A percentile compares a stretch with the other conserved stretches of the same genome.
Evolutionary conservation across 2,797 vertebrate species (phyloP).

Genomic region (Karalla daura): DNA sequence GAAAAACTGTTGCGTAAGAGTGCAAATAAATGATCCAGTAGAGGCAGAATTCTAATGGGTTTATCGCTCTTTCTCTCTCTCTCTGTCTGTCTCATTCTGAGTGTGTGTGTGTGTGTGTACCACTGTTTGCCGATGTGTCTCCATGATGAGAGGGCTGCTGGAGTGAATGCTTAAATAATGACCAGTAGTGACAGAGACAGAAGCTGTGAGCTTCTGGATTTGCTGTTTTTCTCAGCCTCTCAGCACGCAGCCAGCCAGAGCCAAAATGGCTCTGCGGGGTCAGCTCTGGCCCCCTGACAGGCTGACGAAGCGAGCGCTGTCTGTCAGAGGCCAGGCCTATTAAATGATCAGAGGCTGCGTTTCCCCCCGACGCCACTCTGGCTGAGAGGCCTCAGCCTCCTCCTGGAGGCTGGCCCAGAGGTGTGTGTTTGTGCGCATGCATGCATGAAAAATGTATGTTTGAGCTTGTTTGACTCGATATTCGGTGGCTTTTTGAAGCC

Average conservation of each 20-base stretch:
- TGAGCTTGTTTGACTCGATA: slow-evolving; percentile 28
- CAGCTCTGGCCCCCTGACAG: slow-evolving; percentile 72
- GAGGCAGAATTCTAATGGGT: slow-evolving; percentile 37
- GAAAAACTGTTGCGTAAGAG: slow-evolving; percentile 41
- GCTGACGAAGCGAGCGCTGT: slow-evolving; percentile 64
- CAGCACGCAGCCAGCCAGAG: slow-evolving; percentile 53
- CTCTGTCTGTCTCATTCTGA: slow-evolving; percentile 10
- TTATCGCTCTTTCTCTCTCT: slow-evolving; percentile 13
- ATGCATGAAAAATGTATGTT: slow-evolving; percentile 46
- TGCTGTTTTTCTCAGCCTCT: slow-evolving; percentile 48
- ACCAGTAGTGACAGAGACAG: slow-evolving; percentile 44
- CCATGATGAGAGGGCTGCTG: slow-evolving; percentile 33
- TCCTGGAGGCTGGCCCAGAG: slow-evolving; percentile 60
- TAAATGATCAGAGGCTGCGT: slow-evolving; percentile 74
- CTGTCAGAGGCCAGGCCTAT: slow-evolving; percentile 71
- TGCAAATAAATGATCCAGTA: slow-evolving; percentile 50
- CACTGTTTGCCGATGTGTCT: slow-evolving; percentile 15
- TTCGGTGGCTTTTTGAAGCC: slow-evolving; percentile 19
- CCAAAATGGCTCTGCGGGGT: slow-evolving; percentile 66
- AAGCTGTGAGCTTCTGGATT: slow-evolving; percentile 44
- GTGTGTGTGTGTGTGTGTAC: neutral
- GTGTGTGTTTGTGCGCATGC: slow-evolving; percentile 50
- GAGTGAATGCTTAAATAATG: slow-evolving; percentile 58
- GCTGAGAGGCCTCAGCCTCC: slow-evolving; percentile 59
- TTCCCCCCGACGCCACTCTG: slow-evolving; percentile 65